Conservation (phyloP, 2,888 invertebrate species). For the Cyclophora punctaria region DNA sequence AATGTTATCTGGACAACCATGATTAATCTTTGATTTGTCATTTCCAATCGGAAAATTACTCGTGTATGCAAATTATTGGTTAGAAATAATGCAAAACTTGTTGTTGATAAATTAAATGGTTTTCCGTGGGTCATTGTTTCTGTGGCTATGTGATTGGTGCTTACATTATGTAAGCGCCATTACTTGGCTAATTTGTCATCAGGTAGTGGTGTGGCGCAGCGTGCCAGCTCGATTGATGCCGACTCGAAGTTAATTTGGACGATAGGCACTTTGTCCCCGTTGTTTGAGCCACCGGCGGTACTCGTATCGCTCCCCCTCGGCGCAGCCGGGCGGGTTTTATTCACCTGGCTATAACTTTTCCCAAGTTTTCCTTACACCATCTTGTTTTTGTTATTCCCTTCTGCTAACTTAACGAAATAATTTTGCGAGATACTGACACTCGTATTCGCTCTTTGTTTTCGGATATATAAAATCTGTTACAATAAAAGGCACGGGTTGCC, state of each 20-base stretch:
- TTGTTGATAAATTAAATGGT: constrained; percentile 3
- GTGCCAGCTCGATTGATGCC: constrained; percentile 11
- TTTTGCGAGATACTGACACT: constrained; percentile 18
- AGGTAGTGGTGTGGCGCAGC: constrained; percentile 10
- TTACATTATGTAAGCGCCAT: constrained; percentile 18
- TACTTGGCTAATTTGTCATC: constrained; percentile 19
- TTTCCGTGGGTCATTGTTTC: constrained; percentile 5
- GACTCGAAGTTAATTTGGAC: constrained; percentile 21
- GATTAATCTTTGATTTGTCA: constrained; percentile 5
- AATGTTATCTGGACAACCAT: constrained; percentile 1
- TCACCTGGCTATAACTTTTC: constrained; percentile 22
- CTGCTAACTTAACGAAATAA: constrained; percentile 18
- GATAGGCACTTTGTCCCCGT: constrained; percentile 18
- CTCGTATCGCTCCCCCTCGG: constrained; percentile 18
- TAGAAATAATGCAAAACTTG: constrained; percentile 4
- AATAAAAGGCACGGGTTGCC: not conserved
- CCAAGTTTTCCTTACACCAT: constrained; percentile 20
- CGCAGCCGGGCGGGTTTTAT: constrained; percentile 21
- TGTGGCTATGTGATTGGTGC: constrained; percentile 5
- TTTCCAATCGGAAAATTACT: constrained; percentile 7
- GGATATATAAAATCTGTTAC: too few relatives aligned
- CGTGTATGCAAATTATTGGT: constrained; percentile 5
- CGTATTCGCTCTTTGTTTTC: constrained; percentile 12
- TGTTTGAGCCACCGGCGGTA: constrained; percentile 11
- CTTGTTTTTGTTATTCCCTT: constrained; percentile 25